phyloP scores from a whole-genome alignment of 2,888 invertebrate species.

The Zygothrica quintamaculata region DNA sequence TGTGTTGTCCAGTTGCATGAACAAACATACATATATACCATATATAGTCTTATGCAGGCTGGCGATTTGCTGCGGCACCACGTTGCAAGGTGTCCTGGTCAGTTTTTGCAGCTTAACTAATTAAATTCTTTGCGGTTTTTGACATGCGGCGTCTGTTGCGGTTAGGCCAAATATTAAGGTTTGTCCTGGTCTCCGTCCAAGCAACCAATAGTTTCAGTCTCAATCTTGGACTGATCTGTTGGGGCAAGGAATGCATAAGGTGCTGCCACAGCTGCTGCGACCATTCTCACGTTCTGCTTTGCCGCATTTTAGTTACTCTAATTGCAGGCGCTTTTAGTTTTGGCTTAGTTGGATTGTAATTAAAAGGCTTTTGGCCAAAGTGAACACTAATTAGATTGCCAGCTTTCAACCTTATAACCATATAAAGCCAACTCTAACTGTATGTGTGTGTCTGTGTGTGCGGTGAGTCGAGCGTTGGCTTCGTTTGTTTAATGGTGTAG shows the following conservation, averaged over 20 bases:
- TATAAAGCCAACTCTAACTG: constrained; percentile 53
- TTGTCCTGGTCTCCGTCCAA: constrained; percentile 9
- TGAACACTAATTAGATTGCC: constrained; percentile 79
- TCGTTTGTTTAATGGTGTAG: constrained; percentile 80
- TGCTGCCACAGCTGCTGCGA: constrained; percentile 18
- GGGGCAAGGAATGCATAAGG: constrained; percentile 11
- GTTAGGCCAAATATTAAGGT: constrained; percentile 60
- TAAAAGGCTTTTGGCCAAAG: constrained; percentile 67
- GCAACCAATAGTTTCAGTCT: constrained; percentile 6
- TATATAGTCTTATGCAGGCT: neutral
- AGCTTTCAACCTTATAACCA: constrained; percentile 51
- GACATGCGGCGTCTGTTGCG: constrained; percentile 76
- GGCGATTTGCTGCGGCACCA: constrained; percentile 33
- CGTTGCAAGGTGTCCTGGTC: constrained; percentile 65
- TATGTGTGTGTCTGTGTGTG: constrained; percentile 1
- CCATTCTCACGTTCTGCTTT: constrained; percentile 72
- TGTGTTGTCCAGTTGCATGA: constrained; percentile 60
- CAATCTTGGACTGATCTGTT: neutral
- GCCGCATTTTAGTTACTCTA: constrained; percentile 58
- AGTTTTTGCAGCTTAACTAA: constrained; percentile 54
- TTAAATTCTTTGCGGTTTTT: constrained; percentile 80
- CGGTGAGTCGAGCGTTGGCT: constrained; percentile 50
- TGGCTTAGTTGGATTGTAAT: constrained; percentile 52
- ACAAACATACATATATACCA: too few relatives aligned
- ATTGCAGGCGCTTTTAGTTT: constrained; percentile 61